A percentile compares a stretch with the other conserved stretches of the same genome.
These are phyloP conservation scores for Lepidocyrtinus sp. DNA, from an alignment of 2,888 invertebrate genomes.

Conservation along the genomic window DNA sequence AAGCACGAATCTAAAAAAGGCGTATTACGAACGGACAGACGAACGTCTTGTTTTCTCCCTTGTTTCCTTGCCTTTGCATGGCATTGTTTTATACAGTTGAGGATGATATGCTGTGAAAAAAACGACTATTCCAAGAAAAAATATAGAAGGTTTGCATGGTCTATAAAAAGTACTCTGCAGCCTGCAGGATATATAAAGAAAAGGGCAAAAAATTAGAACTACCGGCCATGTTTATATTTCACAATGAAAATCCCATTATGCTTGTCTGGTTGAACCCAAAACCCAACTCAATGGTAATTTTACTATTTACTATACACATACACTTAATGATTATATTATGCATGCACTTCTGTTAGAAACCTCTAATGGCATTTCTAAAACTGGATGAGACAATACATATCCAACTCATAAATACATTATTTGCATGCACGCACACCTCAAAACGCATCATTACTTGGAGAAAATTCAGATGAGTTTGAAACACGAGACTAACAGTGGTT, in stretches of 20 bases:
- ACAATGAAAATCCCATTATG: not conserved
- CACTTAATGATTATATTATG: not conserved
- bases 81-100: too few relatives aligned
- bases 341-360: not conserved
- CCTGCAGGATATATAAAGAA: too few relatives aligned
- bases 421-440: conserved; percentile 54
- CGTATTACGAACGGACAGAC: not conserved
- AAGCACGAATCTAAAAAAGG: not conserved
- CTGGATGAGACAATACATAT: conserved; percentile 10
- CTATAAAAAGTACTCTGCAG: too few relatives aligned
- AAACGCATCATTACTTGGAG: conserved; percentile 43
- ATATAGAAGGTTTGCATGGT: too few relatives aligned
- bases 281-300: too few relatives aligned
- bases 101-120: too few relatives aligned
- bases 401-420: conserved; percentile 47
- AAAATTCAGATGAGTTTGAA: conserved; percentile 44
- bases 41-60: conserved; percentile 27
- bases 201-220: too few relatives aligned
- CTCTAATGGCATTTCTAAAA: too few relatives aligned
- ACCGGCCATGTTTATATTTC: conserved; percentile 8
- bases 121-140: too few relatives aligned
- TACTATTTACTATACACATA: too few relatives aligned
- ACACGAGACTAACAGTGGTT: too few relatives aligned
- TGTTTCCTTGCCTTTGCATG: conserved; percentile 19
- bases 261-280: too few relatives aligned